Percentiles rank a stretch among this genome's conserved stretches.
Evolutionary conservation across 1,140 invertebrate species (phyloP).

Genomic region (Megalonaias nervosa): DNA sequence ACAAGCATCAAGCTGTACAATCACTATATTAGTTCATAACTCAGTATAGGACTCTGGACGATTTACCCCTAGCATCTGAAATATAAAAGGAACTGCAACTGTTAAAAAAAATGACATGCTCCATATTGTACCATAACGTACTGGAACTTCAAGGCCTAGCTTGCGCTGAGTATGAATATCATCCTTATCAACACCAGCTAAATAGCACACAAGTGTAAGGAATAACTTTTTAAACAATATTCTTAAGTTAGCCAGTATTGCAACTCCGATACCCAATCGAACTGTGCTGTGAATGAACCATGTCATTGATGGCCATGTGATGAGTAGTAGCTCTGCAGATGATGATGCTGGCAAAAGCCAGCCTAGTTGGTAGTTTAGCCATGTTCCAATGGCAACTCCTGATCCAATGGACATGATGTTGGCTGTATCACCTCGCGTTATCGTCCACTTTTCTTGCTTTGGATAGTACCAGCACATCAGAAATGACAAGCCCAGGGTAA

Average conservation of each 20-base stretch:
- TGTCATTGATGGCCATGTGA: constrained; percentile 10
- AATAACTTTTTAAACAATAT: constrained; percentile 28
- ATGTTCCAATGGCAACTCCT: neutral
- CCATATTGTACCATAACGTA: constrained; percentile 26
- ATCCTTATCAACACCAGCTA: constrained; percentile 30
- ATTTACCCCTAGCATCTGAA: constrained; percentile 19
- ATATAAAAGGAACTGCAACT: constrained; percentile 21
- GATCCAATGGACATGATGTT: constrained; percentile 34
- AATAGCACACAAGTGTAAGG: constrained; percentile 24
- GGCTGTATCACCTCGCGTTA: constrained; percentile 31
- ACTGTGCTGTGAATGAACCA: constrained; percentile 24
- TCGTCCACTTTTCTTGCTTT: constrained; percentile 29
- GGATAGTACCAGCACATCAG: constrained; percentile 31
- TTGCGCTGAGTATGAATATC: constrained; percentile 27
- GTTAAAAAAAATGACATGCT: constrained; percentile 23
- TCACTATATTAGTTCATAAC: neutral
- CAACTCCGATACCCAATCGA: constrained; percentile 20
- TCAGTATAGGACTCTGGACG: constrained; percentile 18
- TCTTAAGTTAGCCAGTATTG: constrained; percentile 11
- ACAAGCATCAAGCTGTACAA: too few relatives aligned
- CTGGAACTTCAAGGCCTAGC: constrained; percentile 32
- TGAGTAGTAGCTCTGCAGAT: neutral
- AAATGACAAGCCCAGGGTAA: constrained; percentile 19
- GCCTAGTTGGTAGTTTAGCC: constrained; percentile 28
- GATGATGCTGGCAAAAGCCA: constrained; percentile 17